Percentiles rank a stretch among this genome's conserved stretches.
phyloP scores from a whole-genome alignment of 2,113 vertebrate species.

The Macheiramphus alcinus region DNA sequence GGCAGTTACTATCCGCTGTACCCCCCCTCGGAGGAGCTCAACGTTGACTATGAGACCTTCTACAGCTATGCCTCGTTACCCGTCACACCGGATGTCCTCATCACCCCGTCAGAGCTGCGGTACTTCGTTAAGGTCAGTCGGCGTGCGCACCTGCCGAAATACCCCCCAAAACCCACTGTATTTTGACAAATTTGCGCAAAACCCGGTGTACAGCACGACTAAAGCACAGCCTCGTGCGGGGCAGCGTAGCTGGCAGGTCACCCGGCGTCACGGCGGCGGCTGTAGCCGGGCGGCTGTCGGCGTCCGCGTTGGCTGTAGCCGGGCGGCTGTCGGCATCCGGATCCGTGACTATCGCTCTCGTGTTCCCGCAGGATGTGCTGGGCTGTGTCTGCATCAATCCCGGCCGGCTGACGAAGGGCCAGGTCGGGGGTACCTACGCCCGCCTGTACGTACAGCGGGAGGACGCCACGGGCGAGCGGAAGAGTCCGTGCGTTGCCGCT shows the following conservation, averaged over 20 bases:
- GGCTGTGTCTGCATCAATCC: constrained; percentile 92
- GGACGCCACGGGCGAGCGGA: neutral
- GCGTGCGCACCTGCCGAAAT: rapidly evolving
- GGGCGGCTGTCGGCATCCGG: rapidly evolving
- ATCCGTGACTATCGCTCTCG: neutral
- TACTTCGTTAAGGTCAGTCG: constrained; percentile 87
- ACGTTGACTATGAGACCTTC: constrained; percentile 85
- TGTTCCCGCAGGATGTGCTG: constrained; percentile 76
- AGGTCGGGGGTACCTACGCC: constrained; percentile 88
- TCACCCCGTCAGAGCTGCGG: constrained; percentile 87
- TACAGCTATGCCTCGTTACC: constrained; percentile 73
- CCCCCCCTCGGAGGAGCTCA: constrained; percentile 86
- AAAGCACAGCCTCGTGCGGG: rapidly evolving
- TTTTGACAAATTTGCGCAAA: neutral
- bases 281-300: rapidly evolving
- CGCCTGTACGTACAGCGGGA: constrained; percentile 73
- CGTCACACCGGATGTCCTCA: constrained; percentile 82
- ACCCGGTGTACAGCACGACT: rapidly evolving
- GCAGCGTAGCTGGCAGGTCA: neutral
- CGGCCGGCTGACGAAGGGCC: constrained; percentile 90
- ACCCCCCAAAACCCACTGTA: neutral
- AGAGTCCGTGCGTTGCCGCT: constrained; percentile 76
- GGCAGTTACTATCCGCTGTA: constrained; percentile 89
- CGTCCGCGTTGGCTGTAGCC: neutral
- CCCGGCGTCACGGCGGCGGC: no score